Conservation (phyloP, 2,888 invertebrate species). For the Diplazon laetatorius region DNA sequence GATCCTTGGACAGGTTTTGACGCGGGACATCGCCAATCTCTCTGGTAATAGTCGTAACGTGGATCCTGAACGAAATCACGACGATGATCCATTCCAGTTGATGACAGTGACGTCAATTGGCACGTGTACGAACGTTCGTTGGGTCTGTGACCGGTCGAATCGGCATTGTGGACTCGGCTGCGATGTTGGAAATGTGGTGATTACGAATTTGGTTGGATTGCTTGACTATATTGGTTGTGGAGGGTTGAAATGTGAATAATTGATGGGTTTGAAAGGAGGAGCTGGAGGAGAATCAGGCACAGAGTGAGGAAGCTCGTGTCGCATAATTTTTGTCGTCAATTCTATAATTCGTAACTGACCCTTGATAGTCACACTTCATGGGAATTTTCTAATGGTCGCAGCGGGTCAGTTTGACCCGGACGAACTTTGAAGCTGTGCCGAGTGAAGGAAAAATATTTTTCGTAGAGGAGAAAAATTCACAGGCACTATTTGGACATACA, state of each 20-base stretch:
- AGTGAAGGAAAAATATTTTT: too few species aligned
- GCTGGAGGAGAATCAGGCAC: background rate
- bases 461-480: too few species aligned
- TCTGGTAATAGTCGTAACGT: slow-evolving; percentile 91
- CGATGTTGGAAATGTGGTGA: background rate
- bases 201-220: background rate
- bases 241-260: too few species aligned
- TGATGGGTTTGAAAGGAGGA: too few species aligned
- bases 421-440: too few species aligned
- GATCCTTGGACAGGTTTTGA: slow-evolving; percentile 25
- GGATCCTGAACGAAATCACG: slow-evolving; percentile 87
- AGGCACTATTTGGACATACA: too few species aligned
- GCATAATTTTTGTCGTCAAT: too few species aligned
- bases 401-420: too few species aligned
- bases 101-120: slow-evolving; percentile 69
- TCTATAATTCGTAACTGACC: too few species aligned
- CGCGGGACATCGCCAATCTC: slow-evolving; percentile 87
- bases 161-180: slow-evolving; percentile 19
- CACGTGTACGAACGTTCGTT: slow-evolving; percentile 53
- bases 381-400: too few species aligned
- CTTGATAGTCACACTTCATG: too few species aligned
- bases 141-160: slow-evolving; percentile 42
- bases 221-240: too few species aligned
- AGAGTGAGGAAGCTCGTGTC: background rate
- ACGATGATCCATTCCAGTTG: slow-evolving; percentile 87